These are phyloP conservation scores for Drosophila basisetae DNA, from an alignment of 2,888 invertebrate genomes.

Conservation along the genomic window DNA sequence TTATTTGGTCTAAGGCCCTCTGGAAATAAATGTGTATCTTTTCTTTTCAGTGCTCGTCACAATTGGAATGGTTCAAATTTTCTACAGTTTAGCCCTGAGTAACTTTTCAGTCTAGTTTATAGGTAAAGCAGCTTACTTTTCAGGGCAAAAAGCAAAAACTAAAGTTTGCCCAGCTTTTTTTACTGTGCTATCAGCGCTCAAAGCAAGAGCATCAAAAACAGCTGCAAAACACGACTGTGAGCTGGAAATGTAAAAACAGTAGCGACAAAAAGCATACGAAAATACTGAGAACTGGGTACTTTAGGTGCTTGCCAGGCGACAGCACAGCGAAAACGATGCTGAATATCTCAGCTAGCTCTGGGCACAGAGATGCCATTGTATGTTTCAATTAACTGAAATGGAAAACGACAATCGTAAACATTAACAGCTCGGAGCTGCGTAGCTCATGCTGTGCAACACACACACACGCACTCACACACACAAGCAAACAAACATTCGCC, in stretches of 20 bases:
- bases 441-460: conserved; percentile 25
- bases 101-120: conserved; percentile 29
- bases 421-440: conserved; percentile 60
- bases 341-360: conserved; percentile 20
- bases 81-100: conserved; percentile 29
- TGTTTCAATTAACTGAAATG: conserved; percentile 75
- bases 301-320: conserved; percentile 24
- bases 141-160: conserved; percentile 39
- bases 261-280: conserved; percentile 30
- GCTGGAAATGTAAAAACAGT: conserved; percentile 41
- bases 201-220: conserved; percentile 36
- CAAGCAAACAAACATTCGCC: conserved; percentile 2
- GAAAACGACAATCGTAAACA: conserved; percentile 74
- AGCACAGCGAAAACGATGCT: conserved; percentile 16
- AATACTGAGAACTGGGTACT: conserved; percentile 16
- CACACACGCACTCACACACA: conserved; percentile 1
- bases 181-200: conserved; percentile 12
- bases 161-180: conserved; percentile 19
- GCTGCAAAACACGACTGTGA: conserved; percentile 48
- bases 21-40: conserved; percentile 5
- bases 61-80: conserved; percentile 23
- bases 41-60: neutral
- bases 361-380: conserved; percentile 22
- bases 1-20: conserved; percentile 13
- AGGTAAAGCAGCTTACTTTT: conserved; percentile 21